These are phyloP conservation scores for Phalanger gymnotis DNA, from an alignment of 2,797 vertebrate genomes.

Conservation along the genomic window DNA sequence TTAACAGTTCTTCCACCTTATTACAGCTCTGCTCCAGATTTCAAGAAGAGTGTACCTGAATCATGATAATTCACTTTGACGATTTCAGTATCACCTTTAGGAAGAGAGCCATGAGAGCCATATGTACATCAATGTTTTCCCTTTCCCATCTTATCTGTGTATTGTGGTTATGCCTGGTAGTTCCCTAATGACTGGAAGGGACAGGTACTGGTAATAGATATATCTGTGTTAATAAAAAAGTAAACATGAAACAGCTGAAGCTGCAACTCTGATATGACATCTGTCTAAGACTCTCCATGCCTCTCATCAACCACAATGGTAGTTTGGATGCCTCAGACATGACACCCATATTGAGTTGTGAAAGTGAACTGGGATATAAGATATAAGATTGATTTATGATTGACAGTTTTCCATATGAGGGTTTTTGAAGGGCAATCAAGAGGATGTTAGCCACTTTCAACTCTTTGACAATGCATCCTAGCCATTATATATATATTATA, in stretches of 20 bases:
- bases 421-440: neutral
- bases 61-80: neutral
- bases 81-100: neutral
- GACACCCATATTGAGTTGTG: neutral
- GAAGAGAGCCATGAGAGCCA: neutral
- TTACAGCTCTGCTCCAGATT: neutral
- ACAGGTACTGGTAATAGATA: neutral
- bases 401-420: neutral
- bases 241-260: neutral
- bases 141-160: neutral
- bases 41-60: neutral
- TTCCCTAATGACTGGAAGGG: neutral
- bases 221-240: neutral
- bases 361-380: neutral
- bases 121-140: neutral
- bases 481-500: neutral
- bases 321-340: neutral
- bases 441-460: neutral
- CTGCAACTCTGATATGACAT: neutral
- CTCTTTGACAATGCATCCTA: neutral
- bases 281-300: neutral
- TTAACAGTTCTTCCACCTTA: no score
- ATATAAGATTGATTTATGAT: neutral
- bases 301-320: neutral
- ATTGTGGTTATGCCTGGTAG: neutral